These are phyloP conservation scores for Xylota sylvarum DNA, from an alignment of 2,888 invertebrate species.

Conservation along the genomic window DNA sequence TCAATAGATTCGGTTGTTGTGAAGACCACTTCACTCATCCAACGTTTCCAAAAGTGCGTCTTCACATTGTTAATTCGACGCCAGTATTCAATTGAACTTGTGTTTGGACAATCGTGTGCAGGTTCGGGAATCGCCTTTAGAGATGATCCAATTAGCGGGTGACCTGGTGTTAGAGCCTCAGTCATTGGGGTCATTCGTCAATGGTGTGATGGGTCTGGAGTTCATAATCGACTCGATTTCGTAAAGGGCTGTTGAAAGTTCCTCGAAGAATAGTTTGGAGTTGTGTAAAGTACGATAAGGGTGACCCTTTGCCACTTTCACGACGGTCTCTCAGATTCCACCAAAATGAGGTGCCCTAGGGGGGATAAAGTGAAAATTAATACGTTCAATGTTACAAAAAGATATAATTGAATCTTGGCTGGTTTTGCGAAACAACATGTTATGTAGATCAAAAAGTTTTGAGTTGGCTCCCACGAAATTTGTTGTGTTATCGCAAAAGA, in stretches of 20 bases:
- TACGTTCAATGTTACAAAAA: not conserved
- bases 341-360: not conserved
- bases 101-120: conserved; percentile 2
- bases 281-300: no score
- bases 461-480: conserved; percentile 48
- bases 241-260: no score
- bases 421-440: not conserved
- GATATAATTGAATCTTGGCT: not conserved
- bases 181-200: no score
- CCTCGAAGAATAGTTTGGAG: no score
- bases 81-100: not conserved
- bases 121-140: conserved; percentile 1
- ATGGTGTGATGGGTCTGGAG: no score
- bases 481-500: conserved; percentile 53
- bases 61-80: not conserved
- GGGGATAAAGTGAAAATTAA: not conserved
- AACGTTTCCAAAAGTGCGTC: conserved; percentile 21
- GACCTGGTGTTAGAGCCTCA: not conserved
- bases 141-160: not conserved
- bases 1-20: no score
- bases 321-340: no score
- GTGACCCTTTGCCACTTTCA: no score
- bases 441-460: conserved; percentile 1
- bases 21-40: not conserved
- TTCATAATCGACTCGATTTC: no score